phyloP scores from a whole-genome alignment of 23 tunicate species.

The Oikopleura albicans region DNA sequence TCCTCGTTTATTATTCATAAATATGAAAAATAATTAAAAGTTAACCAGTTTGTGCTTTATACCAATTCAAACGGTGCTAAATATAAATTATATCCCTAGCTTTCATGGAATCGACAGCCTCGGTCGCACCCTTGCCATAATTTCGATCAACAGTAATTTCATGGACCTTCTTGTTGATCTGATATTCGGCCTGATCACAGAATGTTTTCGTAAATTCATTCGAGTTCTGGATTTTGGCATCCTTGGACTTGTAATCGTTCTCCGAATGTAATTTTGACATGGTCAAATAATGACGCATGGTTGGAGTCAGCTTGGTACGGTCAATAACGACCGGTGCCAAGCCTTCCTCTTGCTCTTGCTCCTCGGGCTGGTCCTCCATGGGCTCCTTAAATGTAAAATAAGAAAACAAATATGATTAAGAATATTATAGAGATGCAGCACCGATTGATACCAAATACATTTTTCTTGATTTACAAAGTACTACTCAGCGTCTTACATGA shows the following conservation, averaged over 20 bases:
- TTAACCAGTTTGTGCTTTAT: too few relatives aligned
- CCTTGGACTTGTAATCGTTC: neutral
- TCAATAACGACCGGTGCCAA: neutral
- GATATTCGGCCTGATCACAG: conserved; percentile 5
- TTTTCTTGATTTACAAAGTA: too few relatives aligned
- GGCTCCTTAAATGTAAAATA: too few relatives aligned
- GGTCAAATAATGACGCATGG: neutral
- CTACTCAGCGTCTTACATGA: too few relatives aligned
- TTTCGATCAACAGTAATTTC: neutral
- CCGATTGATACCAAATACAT: too few relatives aligned
- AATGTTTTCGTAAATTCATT: conserved; percentile 11
- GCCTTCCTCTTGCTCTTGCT: neutral
- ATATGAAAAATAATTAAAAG: too few relatives aligned
- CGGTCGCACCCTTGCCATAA: neutral
- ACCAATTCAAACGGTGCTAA: too few relatives aligned
- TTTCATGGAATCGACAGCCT: neutral
- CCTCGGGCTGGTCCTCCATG: too few relatives aligned
- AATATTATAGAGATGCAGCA: too few relatives aligned
- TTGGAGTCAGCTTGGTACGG: neutral
- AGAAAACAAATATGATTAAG: too few relatives aligned
- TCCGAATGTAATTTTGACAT: neutral
- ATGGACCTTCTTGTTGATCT: neutral
- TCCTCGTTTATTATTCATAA: too few relatives aligned
- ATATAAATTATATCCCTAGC: too few relatives aligned
- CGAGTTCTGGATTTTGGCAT: neutral